Evolutionary conservation across 2,113 vertebrate genomes (phyloP), one percentile per base, ranked within the genome.

Genomic region (Spizaetus ornatus): DNA sequence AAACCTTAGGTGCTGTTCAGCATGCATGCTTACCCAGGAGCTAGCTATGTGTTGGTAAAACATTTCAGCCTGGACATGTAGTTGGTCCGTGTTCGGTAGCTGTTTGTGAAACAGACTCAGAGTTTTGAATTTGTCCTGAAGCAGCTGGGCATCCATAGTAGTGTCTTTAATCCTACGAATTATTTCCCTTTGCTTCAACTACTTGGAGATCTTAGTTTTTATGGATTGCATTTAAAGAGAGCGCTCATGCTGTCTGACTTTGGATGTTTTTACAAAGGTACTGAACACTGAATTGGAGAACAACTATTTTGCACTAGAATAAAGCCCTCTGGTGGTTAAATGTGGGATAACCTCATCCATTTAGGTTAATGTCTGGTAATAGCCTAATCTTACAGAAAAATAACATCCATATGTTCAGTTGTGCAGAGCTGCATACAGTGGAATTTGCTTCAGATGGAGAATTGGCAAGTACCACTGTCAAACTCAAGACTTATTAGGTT

Each of bases 241-340:
- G 27, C 0, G 0, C 34, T 79, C 4, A 0, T 2, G 11, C 47
- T 83, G 15, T 18, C 31, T 5, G 48, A 11, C 3, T 32, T 40
- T 26, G 63, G 43, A 7, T 79, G 26, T 43, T 86, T 65, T 69
- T 59, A n/a, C 31, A 7, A 25, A 80, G 45, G 25, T 12, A 4
- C 19, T 42, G 31, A 70, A 23, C 20, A 1, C 27, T 1, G 7
- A 34, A n/a, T 2, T 32, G 50, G 29, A 36, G 52, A 65, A 9
- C 23, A 10, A 3, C 1, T 3, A 7, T 50, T 70, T 34, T 53
- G 23, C 1, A 1, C 0, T 45, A 5, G 52, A 45, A 17, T 32
- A 36, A 73, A 80, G 94, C 74, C 93, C 94, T 95, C 91, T 94
- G 4, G 86, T 88, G 95, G 93, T 73, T 58, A 58, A 58, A 20